Evolutionary conservation across 2,113 vertebrate species (phyloP).

Genomic region (Rhinolophus ferrumequinum): DNA sequence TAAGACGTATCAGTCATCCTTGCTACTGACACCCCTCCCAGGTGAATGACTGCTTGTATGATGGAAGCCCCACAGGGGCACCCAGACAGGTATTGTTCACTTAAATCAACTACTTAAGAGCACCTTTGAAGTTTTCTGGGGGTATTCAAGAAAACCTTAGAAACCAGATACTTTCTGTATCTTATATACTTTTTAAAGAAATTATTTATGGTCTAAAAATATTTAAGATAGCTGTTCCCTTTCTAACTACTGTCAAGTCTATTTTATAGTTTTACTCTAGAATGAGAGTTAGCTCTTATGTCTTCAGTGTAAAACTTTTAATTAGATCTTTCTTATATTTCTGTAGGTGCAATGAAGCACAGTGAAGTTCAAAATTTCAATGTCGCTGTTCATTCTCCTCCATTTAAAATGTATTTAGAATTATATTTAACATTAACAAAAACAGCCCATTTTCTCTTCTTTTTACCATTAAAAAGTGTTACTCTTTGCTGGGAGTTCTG

Average conservation of each 20-base stretch:
- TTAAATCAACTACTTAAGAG: background rate
- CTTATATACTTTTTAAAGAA: constrained; percentile 13
- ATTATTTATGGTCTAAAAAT: constrained; percentile 36
- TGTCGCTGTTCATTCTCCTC: background rate
- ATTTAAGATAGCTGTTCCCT: background rate
- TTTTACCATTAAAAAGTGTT: constrained; percentile 1
- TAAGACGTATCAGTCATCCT: background rate
- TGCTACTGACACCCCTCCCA: background rate
- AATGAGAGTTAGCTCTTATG: background rate
- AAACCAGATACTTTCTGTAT: background rate
- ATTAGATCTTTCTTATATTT: background rate
- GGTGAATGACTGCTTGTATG: background rate
- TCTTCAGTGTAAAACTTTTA: constrained; percentile 3
- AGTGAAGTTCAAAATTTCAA: background rate
- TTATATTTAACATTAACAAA: constrained; percentile 27
- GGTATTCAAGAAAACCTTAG: background rate
- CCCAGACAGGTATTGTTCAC: background rate
- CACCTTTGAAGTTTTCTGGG: background rate
- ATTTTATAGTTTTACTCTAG: background rate
- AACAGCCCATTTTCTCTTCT: constrained; percentile 1
- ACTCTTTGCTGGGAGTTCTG: background rate
- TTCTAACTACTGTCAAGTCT: background rate
- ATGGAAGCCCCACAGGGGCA: background rate
- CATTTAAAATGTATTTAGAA: constrained; percentile 28
- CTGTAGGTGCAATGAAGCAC: background rate